Base-by-base conservation (phyloP, 2,113 vertebrate species). In the Grammomys dolichurus region DNA sequence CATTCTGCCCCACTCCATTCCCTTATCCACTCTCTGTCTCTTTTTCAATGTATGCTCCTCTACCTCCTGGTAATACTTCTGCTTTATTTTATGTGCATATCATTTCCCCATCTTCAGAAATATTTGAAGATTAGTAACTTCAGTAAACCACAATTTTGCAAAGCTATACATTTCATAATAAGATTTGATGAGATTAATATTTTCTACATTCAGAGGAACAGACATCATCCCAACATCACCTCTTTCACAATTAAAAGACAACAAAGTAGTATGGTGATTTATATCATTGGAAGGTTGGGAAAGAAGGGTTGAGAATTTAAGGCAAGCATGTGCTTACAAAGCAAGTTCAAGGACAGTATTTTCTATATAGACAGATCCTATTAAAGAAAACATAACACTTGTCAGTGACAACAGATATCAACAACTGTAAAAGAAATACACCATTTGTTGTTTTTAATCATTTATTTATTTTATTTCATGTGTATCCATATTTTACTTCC, bases 11-110 rank as follows among this genome's bases (percentile, higher is more conserved):
- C 31, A 28, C 12, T 20, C 28, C 14, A 13, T 19, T 0, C 7
- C 2, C 3, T n/a, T n/a, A 22, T 24, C 8, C 6, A 26, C 78
- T 92, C 72, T 51, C 26, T 33, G 13, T 16, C 43, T 48, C 28
- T 76, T 51, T 51, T 33, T 33, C 46, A 48, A 14, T 33, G 28
- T 43, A 36, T n/a, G 36, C 16, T 82, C 36, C 33, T 82, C 19
- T n/a, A 1, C 20, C 13, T 12, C 19, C 2, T 82, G 33, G 36
- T 14, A 82, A 58, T 22, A 20, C 5, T 81, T 80, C 77, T 56
- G 51, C 85, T 75, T 94, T 58, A 86, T 76, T 93, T 87, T 40
- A 77, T 96, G 72, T 72, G 48, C 69, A 81, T 63, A 63, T 73
- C 72, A 3, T 86, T 89, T n/a, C 56, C 22, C 91, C 87, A 85